Evolutionary conservation across 2,797 vertebrate genomes (phyloP).

Genomic region (Cossypha dichroa): DNA sequence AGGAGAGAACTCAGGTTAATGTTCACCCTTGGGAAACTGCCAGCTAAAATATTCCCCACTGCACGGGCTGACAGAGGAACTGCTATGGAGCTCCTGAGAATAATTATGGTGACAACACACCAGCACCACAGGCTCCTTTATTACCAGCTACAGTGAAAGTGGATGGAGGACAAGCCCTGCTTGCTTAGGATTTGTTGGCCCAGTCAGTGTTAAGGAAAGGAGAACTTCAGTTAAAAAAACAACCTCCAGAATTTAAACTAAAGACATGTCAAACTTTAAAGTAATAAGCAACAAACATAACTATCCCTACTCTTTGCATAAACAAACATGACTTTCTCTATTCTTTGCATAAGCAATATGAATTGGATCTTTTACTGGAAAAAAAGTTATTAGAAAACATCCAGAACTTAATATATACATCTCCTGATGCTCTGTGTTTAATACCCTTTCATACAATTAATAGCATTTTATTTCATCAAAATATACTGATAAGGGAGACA

Average conservation of each 20-base stretch:
- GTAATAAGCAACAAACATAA: not conserved
- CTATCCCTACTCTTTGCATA: not conserved
- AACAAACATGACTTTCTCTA: not conserved
- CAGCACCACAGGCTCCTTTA: constrained; percentile 49
- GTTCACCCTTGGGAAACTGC: constrained; percentile 63
- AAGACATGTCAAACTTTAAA: not conserved
- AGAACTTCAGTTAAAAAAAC: not conserved
- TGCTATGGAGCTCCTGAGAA: constrained; percentile 52
- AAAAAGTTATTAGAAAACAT: not conserved
- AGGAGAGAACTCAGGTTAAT: constrained; percentile 76
- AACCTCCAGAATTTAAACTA: not conserved
- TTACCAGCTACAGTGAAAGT: constrained; percentile 38
- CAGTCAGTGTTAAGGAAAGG: constrained; percentile 31
- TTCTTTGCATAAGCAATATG: not conserved
- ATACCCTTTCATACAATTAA: not conserved
- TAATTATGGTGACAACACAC: constrained; percentile 66
- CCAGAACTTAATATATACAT: fast-evolving
- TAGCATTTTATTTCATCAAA: not conserved
- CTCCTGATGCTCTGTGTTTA: not conserved
- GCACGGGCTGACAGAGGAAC: constrained; percentile 61
- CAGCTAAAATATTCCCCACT: constrained; percentile 71
- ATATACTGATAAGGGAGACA: not conserved
- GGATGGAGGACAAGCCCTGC: not conserved
- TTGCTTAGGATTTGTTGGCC: constrained; percentile 15
- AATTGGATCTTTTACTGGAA: not conserved